Evolutionary conservation across 2,797 vertebrate genomes (phyloP), one percentile per base, ranked within the genome.

Genomic region (Onychomys arenicola): DNA sequence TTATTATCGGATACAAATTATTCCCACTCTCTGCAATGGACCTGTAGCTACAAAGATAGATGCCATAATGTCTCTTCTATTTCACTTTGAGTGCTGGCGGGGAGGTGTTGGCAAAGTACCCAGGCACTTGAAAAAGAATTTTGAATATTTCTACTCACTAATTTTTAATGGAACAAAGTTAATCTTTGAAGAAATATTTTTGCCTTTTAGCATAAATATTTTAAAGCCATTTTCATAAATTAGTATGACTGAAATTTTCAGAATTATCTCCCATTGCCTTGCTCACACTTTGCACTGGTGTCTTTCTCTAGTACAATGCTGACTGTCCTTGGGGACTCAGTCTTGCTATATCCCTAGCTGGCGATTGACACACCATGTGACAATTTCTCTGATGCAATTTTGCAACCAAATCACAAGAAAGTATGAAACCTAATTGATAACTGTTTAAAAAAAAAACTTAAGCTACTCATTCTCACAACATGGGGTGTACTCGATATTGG

Each of bases 171-270:
- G 37, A 83, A 13, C 10, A 81, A 81, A 89, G 21, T 67, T 90
- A 89, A 83, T 88, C 82, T 96, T 95, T 82, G 61, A 93, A 87
- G 27, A 91, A 81, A 77, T 75, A 90, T 77, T 57, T 89, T 92
- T 10, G 23, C 61, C 67, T 93, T 94, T 91, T 19, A 78, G 67
- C 65, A 76, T 81, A 94, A 94, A 80, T 93, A 89, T 92, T 96
- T 91, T 90, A 67, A 92, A 85, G 46, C 5, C 57, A 27, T 76
- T 92, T 96, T 92, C 77, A 82, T 63, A 73, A 93, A 83, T 91
- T 14, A 23, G 46, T 52, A 11, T 16, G 84, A 78, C 10, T 40
- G 46, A 88, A 57, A 92, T 12, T 92, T 61, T 96, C 17, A 78
- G 40, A 65, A 78, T 76, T 65, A 32, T 63, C 49, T 63, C 29